Percentiles rank a stretch among this genome's conserved stretches.
Evolutionary conservation across 2,113 vertebrate species (phyloP).

Genomic region (Neolamprologus caudopunctatus): DNA sequence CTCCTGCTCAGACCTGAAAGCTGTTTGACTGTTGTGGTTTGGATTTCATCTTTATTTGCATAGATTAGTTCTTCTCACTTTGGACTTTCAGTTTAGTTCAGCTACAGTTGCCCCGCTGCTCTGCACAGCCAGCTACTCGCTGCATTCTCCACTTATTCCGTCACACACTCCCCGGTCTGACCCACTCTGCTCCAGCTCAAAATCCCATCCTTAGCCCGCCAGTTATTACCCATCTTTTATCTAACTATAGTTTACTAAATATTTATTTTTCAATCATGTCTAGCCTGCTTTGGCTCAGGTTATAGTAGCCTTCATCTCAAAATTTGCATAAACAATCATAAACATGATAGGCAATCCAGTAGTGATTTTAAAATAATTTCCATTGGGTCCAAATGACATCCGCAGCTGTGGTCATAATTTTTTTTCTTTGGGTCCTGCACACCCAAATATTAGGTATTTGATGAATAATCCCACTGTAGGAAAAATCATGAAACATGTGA

Average conservation of each 20-base stretch:
- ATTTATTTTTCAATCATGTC: neutral
- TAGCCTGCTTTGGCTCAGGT: neutral
- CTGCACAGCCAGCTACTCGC: rapidly evolving
- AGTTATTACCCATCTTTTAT: neutral
- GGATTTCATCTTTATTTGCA: neutral
- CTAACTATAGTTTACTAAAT: neutral
- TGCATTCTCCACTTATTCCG: rapidly evolving
- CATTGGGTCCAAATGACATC: neutral
- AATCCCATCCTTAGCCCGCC: rapidly evolving
- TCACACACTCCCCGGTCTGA: neutral
- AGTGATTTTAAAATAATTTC: neutral
- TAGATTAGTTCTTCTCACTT: neutral
- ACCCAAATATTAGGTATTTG: neutral
- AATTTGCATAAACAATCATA: neutral
- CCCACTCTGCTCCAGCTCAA: neutral
- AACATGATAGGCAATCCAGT: neutral
- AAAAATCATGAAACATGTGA: neutral
- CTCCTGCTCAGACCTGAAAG: neutral
- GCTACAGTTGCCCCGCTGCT: neutral
- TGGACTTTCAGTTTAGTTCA: neutral
- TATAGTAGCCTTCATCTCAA: neutral
- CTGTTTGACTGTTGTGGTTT: neutral
- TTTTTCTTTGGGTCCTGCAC: neutral
- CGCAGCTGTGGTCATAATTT: neutral
- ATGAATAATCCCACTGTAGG: neutral